Evolutionary conservation across 1,140 invertebrate species (phyloP).

Genomic region (Magallana angulata): DNA sequence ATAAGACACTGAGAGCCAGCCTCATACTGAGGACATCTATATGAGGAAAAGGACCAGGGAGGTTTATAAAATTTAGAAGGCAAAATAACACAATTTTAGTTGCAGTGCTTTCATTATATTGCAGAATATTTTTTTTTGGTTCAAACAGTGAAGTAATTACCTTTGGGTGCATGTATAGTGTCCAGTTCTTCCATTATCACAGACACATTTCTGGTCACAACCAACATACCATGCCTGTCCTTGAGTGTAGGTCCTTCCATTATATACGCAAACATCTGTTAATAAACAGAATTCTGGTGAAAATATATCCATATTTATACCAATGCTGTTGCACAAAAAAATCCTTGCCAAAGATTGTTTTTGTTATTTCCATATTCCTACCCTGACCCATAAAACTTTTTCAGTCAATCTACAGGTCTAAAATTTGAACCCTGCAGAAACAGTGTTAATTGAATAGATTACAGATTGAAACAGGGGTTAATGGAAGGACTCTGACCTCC

Average conservation of each 20-base stretch:
- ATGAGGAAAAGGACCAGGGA: background rate
- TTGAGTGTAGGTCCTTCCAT: conserved; percentile 52
- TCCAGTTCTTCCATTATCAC: conserved; percentile 53
- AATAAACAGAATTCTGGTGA: background rate
- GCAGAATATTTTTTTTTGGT: no score
- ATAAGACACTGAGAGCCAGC: conserved; percentile 44
- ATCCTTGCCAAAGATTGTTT: no score
- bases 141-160: conserved; percentile 12
- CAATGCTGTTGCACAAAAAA: no score
- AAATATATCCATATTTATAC: no score
- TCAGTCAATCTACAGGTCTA: no score
- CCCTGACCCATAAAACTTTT: no score
- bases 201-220: conserved; percentile 58
- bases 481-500: conserved; percentile 1
- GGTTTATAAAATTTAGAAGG: background rate
- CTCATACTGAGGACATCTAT: conserved; percentile 55
- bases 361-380: no score
- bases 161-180: conserved; percentile 56
- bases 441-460: no score
- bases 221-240: conserved; percentile 62
- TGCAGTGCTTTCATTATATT: no score
- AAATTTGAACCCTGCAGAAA: no score
- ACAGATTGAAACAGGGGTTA: background rate
- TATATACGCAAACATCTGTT: conserved; percentile 60
- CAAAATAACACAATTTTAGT: no score